Evolutionary conservation across 2,113 vertebrate species (phyloP), one percentile per base, ranked within the genome.

Genomic region (Solea solea): DNA sequence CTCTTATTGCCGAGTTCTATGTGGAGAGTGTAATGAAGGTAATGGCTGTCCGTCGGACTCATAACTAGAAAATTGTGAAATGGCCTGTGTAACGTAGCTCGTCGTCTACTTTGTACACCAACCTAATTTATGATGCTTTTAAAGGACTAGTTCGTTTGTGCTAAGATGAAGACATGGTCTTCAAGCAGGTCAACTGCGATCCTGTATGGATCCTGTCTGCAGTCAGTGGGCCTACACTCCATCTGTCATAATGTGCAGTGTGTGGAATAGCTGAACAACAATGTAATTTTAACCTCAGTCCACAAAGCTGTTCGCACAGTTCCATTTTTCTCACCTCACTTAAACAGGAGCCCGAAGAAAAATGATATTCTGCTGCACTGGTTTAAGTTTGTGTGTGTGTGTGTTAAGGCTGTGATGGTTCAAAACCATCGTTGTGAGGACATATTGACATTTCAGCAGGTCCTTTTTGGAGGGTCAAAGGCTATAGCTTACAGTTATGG

Each of bases 41-140:
- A 92, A 92, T 93, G 91, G 92, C 91, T 93, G 87, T 91, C 91
- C 86, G 68, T 88, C 86, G 90, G 59, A 78, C 84, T 89, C 78
- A 74, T 74, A 84, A 83, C 72, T 80, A 85, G 82, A 84, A 80
- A 67, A 88, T 85, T 85, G 86, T 89, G 88, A 90, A 90, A 92
- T 86, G 89, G 90, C 86, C 86, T 75, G 78, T 66, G 45, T 69
- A 59, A 72, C 76, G 69, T 60, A 15, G 72, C 73, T 67, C 50
- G 59, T 59, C 57, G 28, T 55, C 2, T 79, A 16, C 50, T 52
- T 61, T 62, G 50, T 40, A 4, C 28, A 34, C 27, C 45, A 10
- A 12, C 42, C 15, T 63, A 14, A 21, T 9, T 28, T 50, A 1
- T 28, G 10, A 10, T 39, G 63, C 25, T 12, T 52, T 5, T 4